Conservation (phyloP, 2,797 vertebrate genomes). For the Pitangus sulphuratus region DNA sequence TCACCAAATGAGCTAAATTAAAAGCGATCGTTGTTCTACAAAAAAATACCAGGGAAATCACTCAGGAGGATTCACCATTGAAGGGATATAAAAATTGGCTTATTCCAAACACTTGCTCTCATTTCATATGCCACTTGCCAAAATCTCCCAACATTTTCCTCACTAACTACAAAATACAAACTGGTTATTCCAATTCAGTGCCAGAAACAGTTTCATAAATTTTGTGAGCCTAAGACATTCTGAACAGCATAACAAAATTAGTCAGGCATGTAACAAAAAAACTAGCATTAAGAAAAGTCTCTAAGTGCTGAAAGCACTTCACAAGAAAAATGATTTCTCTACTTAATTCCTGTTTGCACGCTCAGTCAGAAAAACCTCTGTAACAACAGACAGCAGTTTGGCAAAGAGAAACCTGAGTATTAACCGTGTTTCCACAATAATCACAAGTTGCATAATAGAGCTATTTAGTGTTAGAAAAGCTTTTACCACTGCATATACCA, state of each 20-base stretch:
- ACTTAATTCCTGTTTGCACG: not conserved
- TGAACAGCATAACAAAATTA: not conserved
- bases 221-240: not conserved
- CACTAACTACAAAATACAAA: not conserved
- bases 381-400: not conserved
- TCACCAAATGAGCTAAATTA: not conserved
- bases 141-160: not conserved
- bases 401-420: not conserved
- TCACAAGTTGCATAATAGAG: not conserved
- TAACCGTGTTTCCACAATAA: not conserved
- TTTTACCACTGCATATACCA: not conserved
- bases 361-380: not conserved
- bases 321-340: not conserved
- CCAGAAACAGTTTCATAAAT: not conserved
- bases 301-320: not conserved
- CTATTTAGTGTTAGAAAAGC: not conserved
- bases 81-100: not conserved
- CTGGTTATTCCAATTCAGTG: not conserved
- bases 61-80: not conserved
- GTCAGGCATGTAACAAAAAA: not conserved
- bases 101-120: not conserved
- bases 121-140: not conserved
- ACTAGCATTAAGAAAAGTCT: not conserved
- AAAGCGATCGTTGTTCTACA: not conserved
- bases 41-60: not conserved